phyloP scores from a whole-genome alignment of 2,888 invertebrate species.

The Ethmia dodecea region DNA sequence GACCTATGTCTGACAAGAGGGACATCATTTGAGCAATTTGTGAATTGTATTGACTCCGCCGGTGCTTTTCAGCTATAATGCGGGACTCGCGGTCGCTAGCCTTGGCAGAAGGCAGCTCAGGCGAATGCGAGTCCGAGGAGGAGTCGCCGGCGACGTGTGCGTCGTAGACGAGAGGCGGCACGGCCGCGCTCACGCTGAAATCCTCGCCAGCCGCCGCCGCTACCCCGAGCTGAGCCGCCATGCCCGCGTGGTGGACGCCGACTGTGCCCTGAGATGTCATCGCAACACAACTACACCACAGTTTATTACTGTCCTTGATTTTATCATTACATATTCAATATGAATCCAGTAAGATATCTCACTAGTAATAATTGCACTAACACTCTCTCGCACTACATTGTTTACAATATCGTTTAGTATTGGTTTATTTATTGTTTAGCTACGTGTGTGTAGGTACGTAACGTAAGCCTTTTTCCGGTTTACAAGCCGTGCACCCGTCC shows the following conservation, averaged over 20 bases:
- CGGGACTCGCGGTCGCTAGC: constrained; percentile 89
- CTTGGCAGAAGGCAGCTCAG: constrained; percentile 50
- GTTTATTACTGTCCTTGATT: constrained; percentile 6
- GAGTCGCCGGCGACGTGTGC: constrained; percentile 49
- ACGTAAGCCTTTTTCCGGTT: no score
- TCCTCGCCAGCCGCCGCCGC: constrained; percentile 36
- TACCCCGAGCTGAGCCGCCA: constrained; percentile 39
- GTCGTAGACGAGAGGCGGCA: constrained; percentile 34
- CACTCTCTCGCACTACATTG: no score
- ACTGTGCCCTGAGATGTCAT: constrained; percentile 53
- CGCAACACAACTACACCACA: constrained; percentile 18
- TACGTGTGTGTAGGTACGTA: no score
- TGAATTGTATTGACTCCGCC: constrained; percentile 92
- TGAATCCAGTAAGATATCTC: constrained; percentile 7
- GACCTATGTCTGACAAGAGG: constrained; percentile 89
- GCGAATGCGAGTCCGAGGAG: constrained; percentile 65
- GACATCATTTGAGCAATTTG: constrained; percentile 89
- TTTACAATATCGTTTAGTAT: no score
- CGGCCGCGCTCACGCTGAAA: constrained; percentile 42
- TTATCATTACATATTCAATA: constrained; percentile 6
- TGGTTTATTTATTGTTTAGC: no score
- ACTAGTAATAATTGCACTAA: no score
- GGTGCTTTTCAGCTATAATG: constrained; percentile 93
- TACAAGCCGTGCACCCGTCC: no score
- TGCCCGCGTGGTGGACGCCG: constrained; percentile 35